These are phyloP conservation scores for Pungitius pungitius DNA, from an alignment of 2,113 vertebrate genomes.

Conservation along the genomic window DNA sequence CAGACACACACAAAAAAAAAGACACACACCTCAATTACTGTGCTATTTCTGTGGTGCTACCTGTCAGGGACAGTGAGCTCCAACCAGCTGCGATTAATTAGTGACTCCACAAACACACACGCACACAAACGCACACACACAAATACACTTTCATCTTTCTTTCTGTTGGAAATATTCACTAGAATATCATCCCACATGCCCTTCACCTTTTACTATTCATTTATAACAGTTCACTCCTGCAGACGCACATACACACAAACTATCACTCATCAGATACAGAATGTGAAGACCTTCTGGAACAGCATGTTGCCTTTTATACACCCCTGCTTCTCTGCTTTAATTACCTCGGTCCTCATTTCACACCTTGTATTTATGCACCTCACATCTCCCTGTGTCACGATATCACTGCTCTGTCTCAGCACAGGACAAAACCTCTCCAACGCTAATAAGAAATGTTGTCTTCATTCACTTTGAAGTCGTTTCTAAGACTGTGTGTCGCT, in stretches of 20 bases:
- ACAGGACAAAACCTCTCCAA: constrained; percentile 31
- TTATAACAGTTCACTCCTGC: constrained; percentile 3
- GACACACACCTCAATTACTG: constrained; percentile 61
- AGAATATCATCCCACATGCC: not conserved
- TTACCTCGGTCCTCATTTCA: constrained; percentile 65
- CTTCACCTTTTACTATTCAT: constrained; percentile 6
- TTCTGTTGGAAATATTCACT: constrained; percentile 12
- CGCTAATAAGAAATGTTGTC: constrained; percentile 24
- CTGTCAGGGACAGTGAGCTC: constrained; percentile 62
- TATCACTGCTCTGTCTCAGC: constrained; percentile 26
- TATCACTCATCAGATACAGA: constrained; percentile 41
- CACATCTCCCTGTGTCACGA: constrained; percentile 40
- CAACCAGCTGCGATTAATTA: constrained; percentile 80
- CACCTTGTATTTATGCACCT: constrained; percentile 51
- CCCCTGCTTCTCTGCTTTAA: constrained; percentile 55
- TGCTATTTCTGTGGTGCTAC: constrained; percentile 68
- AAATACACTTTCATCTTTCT: constrained; percentile 11
- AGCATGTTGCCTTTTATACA: constrained; percentile 74
- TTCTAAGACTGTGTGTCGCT: constrained; percentile 4
- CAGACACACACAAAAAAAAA: constrained; percentile 15
- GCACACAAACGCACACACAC: constrained; percentile 1
- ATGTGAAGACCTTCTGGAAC: constrained; percentile 59
- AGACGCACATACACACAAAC: not conserved
- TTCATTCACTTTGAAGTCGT: constrained; percentile 22
- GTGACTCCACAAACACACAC: constrained; percentile 44